Conservation (phyloP, 2,888 invertebrate species). For the Mamestra brassicae region DNA sequence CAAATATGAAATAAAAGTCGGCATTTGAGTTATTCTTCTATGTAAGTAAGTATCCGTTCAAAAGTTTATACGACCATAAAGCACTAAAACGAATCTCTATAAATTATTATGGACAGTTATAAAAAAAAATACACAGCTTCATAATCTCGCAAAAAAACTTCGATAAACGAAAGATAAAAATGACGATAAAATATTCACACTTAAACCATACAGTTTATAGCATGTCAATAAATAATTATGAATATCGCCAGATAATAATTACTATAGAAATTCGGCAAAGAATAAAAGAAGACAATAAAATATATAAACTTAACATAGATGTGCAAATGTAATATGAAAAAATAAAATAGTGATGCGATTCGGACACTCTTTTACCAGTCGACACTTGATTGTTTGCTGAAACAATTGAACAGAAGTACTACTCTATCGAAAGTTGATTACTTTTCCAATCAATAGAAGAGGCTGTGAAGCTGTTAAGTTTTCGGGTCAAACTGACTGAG, state of each 20-base stretch:
- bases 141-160: constrained; percentile 37
- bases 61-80: constrained; percentile 31
- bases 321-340: constrained; percentile 4
- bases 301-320: constrained; percentile 4
- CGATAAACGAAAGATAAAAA: constrained; percentile 21
- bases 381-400: constrained; percentile 25
- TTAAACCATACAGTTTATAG: constrained; percentile 17
- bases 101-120: constrained; percentile 28
- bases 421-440: constrained; percentile 33
- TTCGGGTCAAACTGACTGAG: background rate
- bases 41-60: constrained; percentile 16
- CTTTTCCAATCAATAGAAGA: constrained; percentile 41
- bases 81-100: constrained; percentile 48
- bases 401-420: constrained; percentile 39
- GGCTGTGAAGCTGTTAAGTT: constrained; percentile 12
- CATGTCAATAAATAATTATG: constrained; percentile 42
- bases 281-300: constrained; percentile 4
- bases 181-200: constrained; percentile 44
- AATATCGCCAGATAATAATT: constrained; percentile 21
- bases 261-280: constrained; percentile 5
- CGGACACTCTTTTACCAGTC: constrained; percentile 6
- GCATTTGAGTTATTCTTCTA: background rate
- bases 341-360: constrained; percentile 14
- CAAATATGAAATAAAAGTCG: background rate
- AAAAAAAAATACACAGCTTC: constrained; percentile 12